phyloP scores from a whole-genome alignment of 2,888 invertebrate genomes.

The Chaitophorus viminalis region DNA sequence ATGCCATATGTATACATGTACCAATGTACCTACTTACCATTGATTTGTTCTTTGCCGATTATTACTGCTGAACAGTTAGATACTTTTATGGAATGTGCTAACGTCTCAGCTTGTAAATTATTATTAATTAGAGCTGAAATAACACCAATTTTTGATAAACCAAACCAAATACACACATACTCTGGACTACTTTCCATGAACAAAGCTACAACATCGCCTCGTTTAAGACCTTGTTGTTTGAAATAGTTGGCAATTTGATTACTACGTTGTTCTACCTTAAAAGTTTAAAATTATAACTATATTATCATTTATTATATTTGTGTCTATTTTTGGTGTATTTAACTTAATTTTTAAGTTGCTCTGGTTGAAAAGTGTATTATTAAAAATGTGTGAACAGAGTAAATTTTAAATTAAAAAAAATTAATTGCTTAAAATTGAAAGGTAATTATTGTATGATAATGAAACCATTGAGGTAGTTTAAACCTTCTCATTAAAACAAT shows the following conservation, averaged over 20 bases:
- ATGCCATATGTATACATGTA: background rate
- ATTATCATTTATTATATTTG: background rate
- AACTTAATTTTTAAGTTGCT: background rate
- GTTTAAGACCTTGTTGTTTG: constrained; percentile 65
- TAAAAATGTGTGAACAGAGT: no score
- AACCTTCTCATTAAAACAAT: no score
- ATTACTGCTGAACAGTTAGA: constrained; percentile 71
- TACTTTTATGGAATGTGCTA: constrained; percentile 71
- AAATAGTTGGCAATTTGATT: constrained; percentile 65
- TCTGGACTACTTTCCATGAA: constrained; percentile 73
- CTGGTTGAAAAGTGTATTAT: no score
- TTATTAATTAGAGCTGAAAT: constrained; percentile 73
- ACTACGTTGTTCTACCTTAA: constrained; percentile 68
- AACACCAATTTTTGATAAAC: constrained; percentile 70
- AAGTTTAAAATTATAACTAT: constrained; percentile 41
- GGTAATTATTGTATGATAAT: no score
- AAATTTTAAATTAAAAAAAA: no score
- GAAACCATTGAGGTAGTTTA: no score
- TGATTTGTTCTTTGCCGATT: constrained; percentile 67
- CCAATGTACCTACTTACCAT: constrained; percentile 66
- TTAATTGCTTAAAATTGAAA: no score
- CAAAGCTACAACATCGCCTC: constrained; percentile 72
- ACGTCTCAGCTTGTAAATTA: constrained; percentile 70
- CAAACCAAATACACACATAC: constrained; percentile 73
- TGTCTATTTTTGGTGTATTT: background rate